Base-by-base conservation (phyloP, 2,888 invertebrate genomes). In the Ennomos quercinarius region DNA sequence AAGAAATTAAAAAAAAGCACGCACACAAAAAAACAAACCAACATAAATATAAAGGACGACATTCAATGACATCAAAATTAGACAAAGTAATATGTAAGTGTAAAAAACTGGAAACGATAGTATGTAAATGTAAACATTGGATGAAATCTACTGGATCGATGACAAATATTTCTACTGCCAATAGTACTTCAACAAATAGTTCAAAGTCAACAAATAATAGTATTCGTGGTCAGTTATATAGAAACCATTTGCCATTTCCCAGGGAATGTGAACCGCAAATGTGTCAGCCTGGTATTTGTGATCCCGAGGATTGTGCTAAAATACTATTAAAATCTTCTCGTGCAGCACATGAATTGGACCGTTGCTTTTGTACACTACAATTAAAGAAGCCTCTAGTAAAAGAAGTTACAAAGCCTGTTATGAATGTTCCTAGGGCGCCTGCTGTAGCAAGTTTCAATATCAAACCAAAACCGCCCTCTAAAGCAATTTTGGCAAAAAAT, bases 261-360 rank as follows among this genome's bases (percentile, higher is more conserved):
- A 54, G 54, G 40, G 48, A 64, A 57, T 71, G 70, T 48, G 46
- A 50, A n/a, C 53, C 53, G 17, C 34, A 34, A 39, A 57, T 61
- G 57, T 61, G 61, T 49, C 17, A 42, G 40, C 53, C 53, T 3
- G 41, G 51, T 27, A 35, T 49, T 37, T 57, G 57, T 17, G 44
- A 48, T 12, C 45, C 52, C 0, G 5, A 54, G 35, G 54, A 60
- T 27, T 60, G 53, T 38, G 44, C 51, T 10, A 46, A 52, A 47
- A 57, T 46, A 47, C 42, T 60, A 39, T 42, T 60, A 39, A 62
- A 49, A 47, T 41, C 34, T 11, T 49, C 48, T 38, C 34, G 41
- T 17, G 41, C 36, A 48, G 13, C 10, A 51, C 42, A 61, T 17
- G 10, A 56, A 51, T 50, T 61, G 9, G 54, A 54, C 11, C 61